Conservation (phyloP, 2,113 vertebrate species). For the Lagopus muta region DNA sequence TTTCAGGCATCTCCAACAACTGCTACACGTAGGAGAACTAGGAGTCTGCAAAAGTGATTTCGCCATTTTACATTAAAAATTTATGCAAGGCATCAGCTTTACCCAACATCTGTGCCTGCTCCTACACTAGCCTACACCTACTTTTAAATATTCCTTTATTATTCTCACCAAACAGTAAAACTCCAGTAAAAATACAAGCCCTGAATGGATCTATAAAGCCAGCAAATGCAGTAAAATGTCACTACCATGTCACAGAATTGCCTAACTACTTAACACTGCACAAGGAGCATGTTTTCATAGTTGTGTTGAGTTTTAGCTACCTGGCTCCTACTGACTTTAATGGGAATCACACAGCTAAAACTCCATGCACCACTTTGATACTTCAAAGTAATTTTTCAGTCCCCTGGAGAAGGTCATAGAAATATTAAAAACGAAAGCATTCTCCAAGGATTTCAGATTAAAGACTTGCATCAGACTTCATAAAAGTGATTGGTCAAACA, state of each 20-base stretch:
- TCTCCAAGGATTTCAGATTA: conserved; percentile 80
- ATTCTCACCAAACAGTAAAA: conserved; percentile 71
- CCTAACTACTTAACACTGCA: conserved; percentile 78
- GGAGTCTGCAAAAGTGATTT: neutral
- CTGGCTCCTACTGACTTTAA: conserved; percentile 82
- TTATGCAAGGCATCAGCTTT: conserved; percentile 33
- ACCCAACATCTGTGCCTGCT: conserved; percentile 53
- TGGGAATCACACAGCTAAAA: conserved; percentile 84
- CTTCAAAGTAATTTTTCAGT: conserved; percentile 84
- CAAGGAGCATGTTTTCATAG: conserved; percentile 79
- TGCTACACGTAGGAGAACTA: neutral
- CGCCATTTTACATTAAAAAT: conserved; percentile 39
- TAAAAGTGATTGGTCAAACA: conserved; percentile 82
- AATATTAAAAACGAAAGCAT: conserved; percentile 84
- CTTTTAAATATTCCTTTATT: conserved; percentile 26
- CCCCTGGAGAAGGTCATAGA: conserved; percentile 81
- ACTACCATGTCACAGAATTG: conserved; percentile 63
- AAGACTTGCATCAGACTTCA: conserved; percentile 79
- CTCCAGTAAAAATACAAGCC: conserved; percentile 74
- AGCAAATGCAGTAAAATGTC: conserved; percentile 72
- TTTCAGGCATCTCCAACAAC: neutral
- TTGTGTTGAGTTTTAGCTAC: conserved; percentile 79
- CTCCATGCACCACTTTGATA: conserved; percentile 80
- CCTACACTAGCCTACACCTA: conserved; percentile 60
- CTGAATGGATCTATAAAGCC: conserved; percentile 69